phyloP scores from a whole-genome alignment of 2,797 vertebrate genomes.

The Sebastes nivosus region DNA sequence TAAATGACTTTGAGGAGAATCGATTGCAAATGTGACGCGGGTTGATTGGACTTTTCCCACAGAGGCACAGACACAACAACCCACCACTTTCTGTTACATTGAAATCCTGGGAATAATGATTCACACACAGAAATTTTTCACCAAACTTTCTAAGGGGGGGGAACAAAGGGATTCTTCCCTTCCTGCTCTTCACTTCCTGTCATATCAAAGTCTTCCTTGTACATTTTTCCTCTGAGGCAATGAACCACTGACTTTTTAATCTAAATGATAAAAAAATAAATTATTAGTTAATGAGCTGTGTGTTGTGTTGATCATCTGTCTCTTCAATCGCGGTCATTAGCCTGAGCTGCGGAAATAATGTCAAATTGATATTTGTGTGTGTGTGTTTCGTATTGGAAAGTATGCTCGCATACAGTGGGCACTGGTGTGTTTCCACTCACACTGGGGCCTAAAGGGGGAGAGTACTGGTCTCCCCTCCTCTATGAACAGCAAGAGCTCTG shows the following conservation, averaged over 20 bases:
- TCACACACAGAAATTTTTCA: conserved; percentile 32
- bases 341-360: conserved; percentile 27
- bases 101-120: conserved; percentile 20
- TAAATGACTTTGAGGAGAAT: conserved; percentile 55
- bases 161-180: conserved; percentile 37
- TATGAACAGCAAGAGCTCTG: conserved; percentile 63
- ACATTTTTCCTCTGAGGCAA: conserved; percentile 79
- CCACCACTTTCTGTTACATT: conserved; percentile 33
- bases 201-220: conserved; percentile 75
- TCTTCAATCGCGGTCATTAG: conserved; percentile 32
- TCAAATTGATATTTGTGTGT: conserved; percentile 28
- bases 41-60: conserved; percentile 43
- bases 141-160: conserved; percentile 20
- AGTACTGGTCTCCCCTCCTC: conserved; percentile 26
- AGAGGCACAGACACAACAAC: conserved; percentile 48
- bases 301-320: conserved; percentile 65
- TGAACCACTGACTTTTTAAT: conserved; percentile 85
- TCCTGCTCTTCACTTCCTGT: conserved; percentile 50
- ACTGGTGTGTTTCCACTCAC: conserved; percentile 65
- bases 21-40: conserved; percentile 47
- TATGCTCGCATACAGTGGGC: conserved; percentile 28
- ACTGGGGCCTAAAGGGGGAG: background rate
- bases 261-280: conserved; percentile 83
- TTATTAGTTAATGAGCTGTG: conserved; percentile 82
- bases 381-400: conserved; percentile 45